phyloP scores from a whole-genome alignment of 2,888 invertebrate species.

The Galerucella calmariensis region DNA sequence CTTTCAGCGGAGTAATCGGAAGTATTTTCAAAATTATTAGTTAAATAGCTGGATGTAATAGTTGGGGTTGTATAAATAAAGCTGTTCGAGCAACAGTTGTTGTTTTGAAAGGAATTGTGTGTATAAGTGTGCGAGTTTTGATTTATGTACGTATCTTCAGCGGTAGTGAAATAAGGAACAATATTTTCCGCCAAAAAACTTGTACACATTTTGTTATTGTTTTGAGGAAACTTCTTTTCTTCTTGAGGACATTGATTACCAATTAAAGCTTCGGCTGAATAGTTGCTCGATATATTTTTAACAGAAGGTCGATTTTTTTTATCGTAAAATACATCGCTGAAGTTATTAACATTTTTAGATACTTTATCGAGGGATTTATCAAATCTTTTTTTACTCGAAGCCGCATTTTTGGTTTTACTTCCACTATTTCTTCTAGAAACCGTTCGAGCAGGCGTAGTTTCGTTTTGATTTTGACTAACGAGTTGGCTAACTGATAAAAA shows the following conservation, averaged over 20 bases:
- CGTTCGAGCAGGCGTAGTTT: conserved; percentile 51
- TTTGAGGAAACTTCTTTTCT: conserved; percentile 48
- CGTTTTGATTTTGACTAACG: conserved; percentile 68
- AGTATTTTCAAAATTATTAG: conserved; percentile 55
- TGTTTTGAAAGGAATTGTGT: conserved; percentile 57
- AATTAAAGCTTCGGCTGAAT: conserved; percentile 64
- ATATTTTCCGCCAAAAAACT: conserved; percentile 61
- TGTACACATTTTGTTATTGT: conserved; percentile 53
- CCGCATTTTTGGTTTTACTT: conserved; percentile 47
- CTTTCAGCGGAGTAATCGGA: conserved; percentile 36
- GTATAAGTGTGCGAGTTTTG: conserved; percentile 55
- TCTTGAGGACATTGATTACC: conserved; percentile 55
- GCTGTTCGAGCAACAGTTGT: conserved; percentile 54
- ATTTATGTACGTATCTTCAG: conserved; percentile 60
- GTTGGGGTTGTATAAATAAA: conserved; percentile 56
- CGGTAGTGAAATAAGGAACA: conserved; percentile 61
- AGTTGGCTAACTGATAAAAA: conserved; percentile 74
- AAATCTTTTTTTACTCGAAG: conserved; percentile 35
- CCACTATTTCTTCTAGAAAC: conserved; percentile 57
- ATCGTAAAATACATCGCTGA: conserved; percentile 47
- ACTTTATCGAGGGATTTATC: conserved; percentile 40
- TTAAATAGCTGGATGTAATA: conserved; percentile 57
- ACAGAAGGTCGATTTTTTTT: conserved; percentile 48
- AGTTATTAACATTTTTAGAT: conserved; percentile 31
- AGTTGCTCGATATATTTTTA: conserved; percentile 59